Base-by-base conservation (phyloP, 2,888 invertebrate genomes). In the Acanthococcus lagerstroemiae region DNA sequence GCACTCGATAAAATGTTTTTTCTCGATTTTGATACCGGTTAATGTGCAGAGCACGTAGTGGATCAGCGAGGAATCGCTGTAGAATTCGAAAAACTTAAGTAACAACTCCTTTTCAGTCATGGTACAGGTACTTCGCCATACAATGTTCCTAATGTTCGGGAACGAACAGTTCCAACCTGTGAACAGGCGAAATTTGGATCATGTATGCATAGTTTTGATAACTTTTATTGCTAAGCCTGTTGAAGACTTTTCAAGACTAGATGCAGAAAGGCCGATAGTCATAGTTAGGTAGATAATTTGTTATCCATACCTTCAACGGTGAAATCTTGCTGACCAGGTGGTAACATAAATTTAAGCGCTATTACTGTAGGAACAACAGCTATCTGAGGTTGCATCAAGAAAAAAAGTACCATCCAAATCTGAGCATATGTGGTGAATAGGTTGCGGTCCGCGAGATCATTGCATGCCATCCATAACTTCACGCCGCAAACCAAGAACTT, bases 381-480 rank as follows among this genome's bases (percentile, higher is more conserved):
- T 4, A 67, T 56, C 12, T 56, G 48, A 12, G 48, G 24, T 9
- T 66, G 65, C 71, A 71, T 71, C 37, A 71, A 65, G 52, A 69
- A 71, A 67, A 71, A 71, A 4, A 71, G 45, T 6, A 69, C 69
- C 55, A 71, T 66, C 71, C 71, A 71, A 22, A 66, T 68, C 54
- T 70, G 50, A 4, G 69, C 69, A 55, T 71, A 71, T 48, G 70
- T 71, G 2, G 70, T 71, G 61, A 71, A 71, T 50, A 67, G 65
- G 52, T 52, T 66, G 44, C 67, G 68, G 61, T 68, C 68, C n/a
- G 68, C 65, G 3, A 71, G 44, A 19, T 69, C 67, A 57, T 71
- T 71, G 44, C 56, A 44, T 37, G 69, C 30, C 50, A 70, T 69
- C 71, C 71, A 71, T n/a, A 65, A 54, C 65, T 70, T 71, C 26